These are phyloP conservation scores for Mycalesis mineus DNA, from an alignment of 2,888 invertebrate genomes.

Conservation along the genomic window DNA sequence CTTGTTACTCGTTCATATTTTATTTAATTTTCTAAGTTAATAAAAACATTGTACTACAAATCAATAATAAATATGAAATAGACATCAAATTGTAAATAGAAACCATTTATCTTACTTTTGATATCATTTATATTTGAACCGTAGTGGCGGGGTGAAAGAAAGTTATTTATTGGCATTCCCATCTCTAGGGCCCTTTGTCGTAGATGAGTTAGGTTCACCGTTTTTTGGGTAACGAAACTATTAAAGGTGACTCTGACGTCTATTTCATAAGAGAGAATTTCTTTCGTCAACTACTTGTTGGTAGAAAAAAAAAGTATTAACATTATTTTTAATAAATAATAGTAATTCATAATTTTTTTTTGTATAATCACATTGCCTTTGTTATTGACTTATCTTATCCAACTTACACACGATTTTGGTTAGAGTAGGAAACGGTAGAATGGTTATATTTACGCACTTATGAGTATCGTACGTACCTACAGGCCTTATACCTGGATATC, in stretches of 20 bases:
- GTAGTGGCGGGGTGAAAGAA: conserved; percentile 3
- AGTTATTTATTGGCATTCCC: conserved; percentile 15
- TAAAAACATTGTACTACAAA: too few species aligned
- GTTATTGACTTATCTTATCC: too few species aligned
- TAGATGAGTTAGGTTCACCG: conserved; percentile 12
- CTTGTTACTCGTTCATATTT: too few species aligned
- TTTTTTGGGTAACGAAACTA: conserved; percentile 10
- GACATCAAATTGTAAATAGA: not conserved
- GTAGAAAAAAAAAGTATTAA: not conserved
- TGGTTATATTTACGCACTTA: too few species aligned
- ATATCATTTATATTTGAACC: conserved; percentile 3
- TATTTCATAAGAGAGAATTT: not conserved
- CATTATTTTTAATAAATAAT: too few species aligned
- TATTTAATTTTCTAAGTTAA: too few species aligned
- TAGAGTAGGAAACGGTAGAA: too few species aligned
- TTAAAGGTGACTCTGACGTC: conserved; percentile 2
- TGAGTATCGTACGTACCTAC: too few species aligned
- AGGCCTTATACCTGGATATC: too few species aligned
- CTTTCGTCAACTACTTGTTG: not conserved
- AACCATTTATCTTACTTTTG: conserved; percentile 1
- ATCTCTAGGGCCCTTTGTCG: conserved; percentile 8
- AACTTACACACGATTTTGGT: too few species aligned
- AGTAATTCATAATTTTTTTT: too few species aligned
- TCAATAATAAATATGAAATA: not conserved
- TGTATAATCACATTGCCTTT: too few species aligned